These are phyloP conservation scores for Meloe dianella DNA, from an alignment of 2,888 invertebrate species.

Conservation along the genomic window DNA sequence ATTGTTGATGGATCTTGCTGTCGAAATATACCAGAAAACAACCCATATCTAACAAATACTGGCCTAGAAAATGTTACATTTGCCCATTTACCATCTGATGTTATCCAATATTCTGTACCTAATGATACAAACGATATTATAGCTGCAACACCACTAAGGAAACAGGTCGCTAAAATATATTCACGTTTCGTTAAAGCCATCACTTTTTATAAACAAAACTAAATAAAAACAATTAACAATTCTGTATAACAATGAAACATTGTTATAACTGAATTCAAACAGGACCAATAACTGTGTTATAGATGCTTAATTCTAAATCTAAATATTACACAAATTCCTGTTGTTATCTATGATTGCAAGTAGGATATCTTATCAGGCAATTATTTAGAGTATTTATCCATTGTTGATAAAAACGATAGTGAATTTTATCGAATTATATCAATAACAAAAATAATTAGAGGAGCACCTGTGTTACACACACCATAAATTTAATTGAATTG, in stretches of 20 bases:
- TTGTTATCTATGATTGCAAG: neutral
- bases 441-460: too few species aligned
- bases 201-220: too few species aligned
- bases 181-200: constrained; percentile 52
- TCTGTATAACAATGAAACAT: neutral
- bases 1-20: constrained; percentile 36
- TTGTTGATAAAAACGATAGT: neutral
- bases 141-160: constrained; percentile 49
- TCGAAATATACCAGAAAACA: constrained; percentile 49
- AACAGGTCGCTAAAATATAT: constrained; percentile 47
- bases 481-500: too few species aligned
- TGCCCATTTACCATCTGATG: constrained; percentile 34
- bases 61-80: neutral
- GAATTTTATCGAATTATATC: too few species aligned
- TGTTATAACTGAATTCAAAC: neutral
- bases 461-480: too few species aligned
- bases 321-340: neutral
- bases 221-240: too few species aligned
- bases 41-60: constrained; percentile 47
- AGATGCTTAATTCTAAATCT: neutral
- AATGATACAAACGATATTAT: constrained; percentile 49
- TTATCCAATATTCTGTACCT: constrained; percentile 53
- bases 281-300: neutral
- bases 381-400: neutral
- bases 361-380: neutral